phyloP scores from a whole-genome alignment of 1,140 invertebrate genomes.

The Acromyrmex heyeri region DNA sequence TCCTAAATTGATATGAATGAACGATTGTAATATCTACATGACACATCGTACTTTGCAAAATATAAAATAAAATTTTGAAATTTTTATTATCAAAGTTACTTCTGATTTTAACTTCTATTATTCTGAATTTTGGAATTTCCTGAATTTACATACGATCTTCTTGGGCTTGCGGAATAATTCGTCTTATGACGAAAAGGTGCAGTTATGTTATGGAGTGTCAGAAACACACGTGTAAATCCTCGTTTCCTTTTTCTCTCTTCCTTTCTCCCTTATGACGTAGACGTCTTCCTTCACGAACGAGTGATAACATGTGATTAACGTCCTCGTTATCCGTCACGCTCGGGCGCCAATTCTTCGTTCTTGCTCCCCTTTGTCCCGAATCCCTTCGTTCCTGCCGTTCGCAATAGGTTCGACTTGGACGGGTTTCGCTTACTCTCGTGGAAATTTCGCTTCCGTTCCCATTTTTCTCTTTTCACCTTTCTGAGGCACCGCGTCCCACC shows the following conservation, averaged over 20 bases:
- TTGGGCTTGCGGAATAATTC: neutral
- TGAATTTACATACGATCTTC: conserved; percentile 1
- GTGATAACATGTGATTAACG: conserved; percentile 66
- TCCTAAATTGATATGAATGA: no score
- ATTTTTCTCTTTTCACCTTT: neutral
- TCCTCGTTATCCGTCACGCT: conserved; percentile 63
- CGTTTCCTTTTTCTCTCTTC: neutral
- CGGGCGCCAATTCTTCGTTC: conserved; percentile 3
- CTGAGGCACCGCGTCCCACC: neutral
- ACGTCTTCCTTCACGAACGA: conserved; percentile 40
- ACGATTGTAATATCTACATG: no score
- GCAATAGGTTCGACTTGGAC: conserved; percentile 37
- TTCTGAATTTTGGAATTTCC: neutral
- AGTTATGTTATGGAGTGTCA: neutral
- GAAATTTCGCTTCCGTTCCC: conserved; percentile 47
- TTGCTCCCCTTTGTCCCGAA: neutral
- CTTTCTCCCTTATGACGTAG: neutral
- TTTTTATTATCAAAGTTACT: no score
- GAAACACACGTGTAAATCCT: neutral
- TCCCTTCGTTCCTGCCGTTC: conserved; percentile 8
- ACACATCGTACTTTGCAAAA: no score
- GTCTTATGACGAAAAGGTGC: neutral
- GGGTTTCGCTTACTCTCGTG: conserved; percentile 34
- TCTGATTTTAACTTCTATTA: no score
- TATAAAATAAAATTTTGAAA: no score